phyloP scores from a whole-genome alignment of 2,888 invertebrate species.

The Microplitis manilae region DNA sequence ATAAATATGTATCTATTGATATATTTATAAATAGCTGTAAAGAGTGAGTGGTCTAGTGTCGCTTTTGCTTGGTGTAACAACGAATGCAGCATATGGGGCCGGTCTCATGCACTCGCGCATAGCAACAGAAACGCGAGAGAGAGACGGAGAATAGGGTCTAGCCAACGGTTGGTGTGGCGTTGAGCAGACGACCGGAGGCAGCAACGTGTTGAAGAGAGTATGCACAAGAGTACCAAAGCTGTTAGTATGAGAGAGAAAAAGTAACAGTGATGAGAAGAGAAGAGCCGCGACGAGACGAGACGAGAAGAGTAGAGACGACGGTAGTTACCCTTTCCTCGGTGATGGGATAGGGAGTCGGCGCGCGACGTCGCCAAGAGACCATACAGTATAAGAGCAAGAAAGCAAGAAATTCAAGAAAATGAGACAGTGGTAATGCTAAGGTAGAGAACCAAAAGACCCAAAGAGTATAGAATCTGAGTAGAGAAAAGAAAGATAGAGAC shows the following conservation, averaged over 20 bases:
- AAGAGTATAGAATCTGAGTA: background rate
- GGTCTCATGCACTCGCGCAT: slow-evolving; percentile 65
- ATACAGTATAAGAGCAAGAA: slow-evolving; percentile 1
- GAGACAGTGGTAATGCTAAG: background rate
- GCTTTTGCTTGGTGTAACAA: slow-evolving; percentile 56
- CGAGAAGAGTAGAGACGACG: slow-evolving; percentile 38
- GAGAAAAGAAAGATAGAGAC: background rate
- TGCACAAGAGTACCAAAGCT: background rate
- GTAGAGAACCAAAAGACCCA: background rate
- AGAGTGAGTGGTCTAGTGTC: slow-evolving; percentile 53
- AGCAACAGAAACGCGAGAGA: slow-evolving; percentile 60
- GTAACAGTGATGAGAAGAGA: slow-evolving; percentile 38
- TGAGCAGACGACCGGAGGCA: slow-evolving; percentile 55
- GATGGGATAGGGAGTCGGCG: slow-evolving; percentile 31
- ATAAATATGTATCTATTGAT: background rate
- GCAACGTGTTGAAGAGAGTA: slow-evolving; percentile 61
- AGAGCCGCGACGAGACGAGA: slow-evolving; percentile 38
- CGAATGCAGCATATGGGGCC: slow-evolving; percentile 61
- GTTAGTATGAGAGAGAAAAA: slow-evolving; percentile 43
- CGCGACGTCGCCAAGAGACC: slow-evolving; percentile 34
- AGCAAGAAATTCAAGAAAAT: background rate
- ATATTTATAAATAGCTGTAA: slow-evolving; percentile 4
- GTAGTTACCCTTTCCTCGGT: slow-evolving; percentile 13
- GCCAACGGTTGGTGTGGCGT: slow-evolving; percentile 43
- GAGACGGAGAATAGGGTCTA: slow-evolving; percentile 36